Evolutionary conservation across 2,797 vertebrate genomes (phyloP).

Genomic region (Argentina silus): DNA sequence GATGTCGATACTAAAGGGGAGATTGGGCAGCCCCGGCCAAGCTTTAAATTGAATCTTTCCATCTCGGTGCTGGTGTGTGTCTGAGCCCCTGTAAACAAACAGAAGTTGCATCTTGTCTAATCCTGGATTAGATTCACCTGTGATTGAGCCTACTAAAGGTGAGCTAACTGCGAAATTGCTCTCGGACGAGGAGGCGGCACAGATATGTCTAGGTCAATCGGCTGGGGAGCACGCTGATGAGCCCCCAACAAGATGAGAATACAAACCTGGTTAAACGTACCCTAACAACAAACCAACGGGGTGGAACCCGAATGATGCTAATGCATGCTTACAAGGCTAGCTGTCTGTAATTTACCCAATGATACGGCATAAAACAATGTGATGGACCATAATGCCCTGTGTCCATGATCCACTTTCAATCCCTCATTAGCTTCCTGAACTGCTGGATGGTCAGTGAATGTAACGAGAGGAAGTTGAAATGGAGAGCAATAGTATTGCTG

Average conservation of each 20-base stretch:
- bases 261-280: slow-evolving; percentile 14
- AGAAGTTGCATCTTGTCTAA: slow-evolving; percentile 63
- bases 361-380: background rate
- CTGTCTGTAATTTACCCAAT: background rate
- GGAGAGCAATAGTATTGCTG: slow-evolving; percentile 55
- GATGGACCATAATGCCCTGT: background rate
- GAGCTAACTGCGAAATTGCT: slow-evolving; percentile 67
- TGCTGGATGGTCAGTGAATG: slow-evolving; percentile 27
- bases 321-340: background rate
- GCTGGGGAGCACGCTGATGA: slow-evolving; percentile 43
- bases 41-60: slow-evolving; percentile 69
- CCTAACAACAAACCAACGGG: background rate
- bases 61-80: slow-evolving; percentile 46
- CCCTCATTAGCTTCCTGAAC: slow-evolving; percentile 28
- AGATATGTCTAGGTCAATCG: slow-evolving; percentile 39
- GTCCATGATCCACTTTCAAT: background rate
- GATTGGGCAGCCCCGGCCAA: slow-evolving; percentile 49
- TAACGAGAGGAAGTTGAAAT: slow-evolving; percentile 47
- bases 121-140: slow-evolving; percentile 68
- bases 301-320: background rate
- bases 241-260: slow-evolving; percentile 36
- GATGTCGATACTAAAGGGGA: slow-evolving; percentile 54
- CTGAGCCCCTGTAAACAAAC: slow-evolving; percentile 65
- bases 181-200: slow-evolving; percentile 45
- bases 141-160: slow-evolving; percentile 52